These are phyloP conservation scores for Callithrix jacchus DNA, from an alignment of 2,113 vertebrate species.

Conservation along the genomic window DNA sequence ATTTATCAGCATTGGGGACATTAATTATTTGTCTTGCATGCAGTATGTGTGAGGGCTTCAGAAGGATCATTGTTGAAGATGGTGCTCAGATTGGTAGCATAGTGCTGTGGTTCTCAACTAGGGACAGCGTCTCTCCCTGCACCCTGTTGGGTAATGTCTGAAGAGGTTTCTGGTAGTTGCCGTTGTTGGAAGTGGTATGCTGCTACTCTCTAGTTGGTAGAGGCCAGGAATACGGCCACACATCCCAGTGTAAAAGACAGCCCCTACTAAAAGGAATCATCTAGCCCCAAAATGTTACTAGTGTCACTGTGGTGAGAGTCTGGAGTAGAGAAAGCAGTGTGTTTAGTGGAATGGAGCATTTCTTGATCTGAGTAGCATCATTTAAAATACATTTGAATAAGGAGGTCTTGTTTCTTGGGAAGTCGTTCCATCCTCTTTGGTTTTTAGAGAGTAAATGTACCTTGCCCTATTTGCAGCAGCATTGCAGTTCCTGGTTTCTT, in stretches of 20 bases:
- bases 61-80: background rate
- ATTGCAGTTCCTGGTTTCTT: background rate
- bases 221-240: background rate
- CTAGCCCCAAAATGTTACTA: background rate
- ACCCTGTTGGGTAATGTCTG: background rate
- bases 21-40: background rate
- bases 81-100: background rate
- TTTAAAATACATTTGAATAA: background rate
- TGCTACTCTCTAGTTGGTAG: background rate
- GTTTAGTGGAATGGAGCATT: background rate
- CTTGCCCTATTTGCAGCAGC: background rate
- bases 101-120: background rate
- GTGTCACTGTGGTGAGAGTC: background rate
- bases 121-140: rapidly evolving
- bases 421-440: background rate
- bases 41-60: background rate
- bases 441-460: background rate
- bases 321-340: background rate
- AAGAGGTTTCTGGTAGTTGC: background rate
- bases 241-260: background rate
- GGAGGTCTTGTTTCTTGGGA: background rate
- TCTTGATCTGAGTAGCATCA: background rate
- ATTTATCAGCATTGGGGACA: background rate
- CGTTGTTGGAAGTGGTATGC: background rate
- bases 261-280: background rate